These are phyloP conservation scores for Drosophila seguyi DNA, from an alignment of 1,140 invertebrate genomes.

Conservation along the genomic window DNA sequence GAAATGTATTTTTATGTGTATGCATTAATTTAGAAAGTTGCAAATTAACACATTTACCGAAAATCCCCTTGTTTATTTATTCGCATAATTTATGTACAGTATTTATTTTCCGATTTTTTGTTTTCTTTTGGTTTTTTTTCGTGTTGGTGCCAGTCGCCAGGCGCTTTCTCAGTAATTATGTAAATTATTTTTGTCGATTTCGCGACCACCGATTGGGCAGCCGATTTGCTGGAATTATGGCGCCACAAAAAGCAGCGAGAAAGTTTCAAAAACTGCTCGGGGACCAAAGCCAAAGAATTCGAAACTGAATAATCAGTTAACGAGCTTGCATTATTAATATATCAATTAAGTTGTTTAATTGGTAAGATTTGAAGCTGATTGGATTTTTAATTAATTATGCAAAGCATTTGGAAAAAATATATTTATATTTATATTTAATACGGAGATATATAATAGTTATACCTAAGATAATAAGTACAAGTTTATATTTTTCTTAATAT, in stretches of 20 bases:
- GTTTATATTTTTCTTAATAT: no score
- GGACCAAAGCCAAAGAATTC: not conserved
- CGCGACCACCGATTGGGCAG: conserved; percentile 24
- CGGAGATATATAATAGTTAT: no score
- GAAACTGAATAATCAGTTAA: conserved; percentile 32
- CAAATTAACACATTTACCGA: conserved; percentile 75
- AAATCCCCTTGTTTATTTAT: conserved; percentile 54
- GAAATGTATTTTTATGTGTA: conserved; percentile 33
- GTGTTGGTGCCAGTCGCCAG: conserved; percentile 25
- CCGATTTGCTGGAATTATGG: conserved; percentile 33
- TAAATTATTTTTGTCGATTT: conserved; percentile 44
- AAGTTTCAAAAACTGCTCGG: conserved; percentile 1
- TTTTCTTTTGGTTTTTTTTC: conserved; percentile 14
- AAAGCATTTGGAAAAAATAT: not conserved
- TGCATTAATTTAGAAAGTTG: conserved; percentile 74
- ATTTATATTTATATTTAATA: no score
- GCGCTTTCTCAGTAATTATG: conserved; percentile 60
- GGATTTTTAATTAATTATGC: not conserved
- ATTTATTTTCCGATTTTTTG: conserved; percentile 58
- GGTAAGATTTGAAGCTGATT: not conserved
- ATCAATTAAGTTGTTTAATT: conserved; percentile 12
- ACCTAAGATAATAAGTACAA: no score
- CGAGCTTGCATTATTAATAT: conserved; percentile 27
- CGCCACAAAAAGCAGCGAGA: conserved; percentile 25
- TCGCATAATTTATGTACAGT: conserved; percentile 58